Evolutionary conservation across 2,113 vertebrate species (phyloP).

Genomic region (Cnemophilus loriae): DNA sequence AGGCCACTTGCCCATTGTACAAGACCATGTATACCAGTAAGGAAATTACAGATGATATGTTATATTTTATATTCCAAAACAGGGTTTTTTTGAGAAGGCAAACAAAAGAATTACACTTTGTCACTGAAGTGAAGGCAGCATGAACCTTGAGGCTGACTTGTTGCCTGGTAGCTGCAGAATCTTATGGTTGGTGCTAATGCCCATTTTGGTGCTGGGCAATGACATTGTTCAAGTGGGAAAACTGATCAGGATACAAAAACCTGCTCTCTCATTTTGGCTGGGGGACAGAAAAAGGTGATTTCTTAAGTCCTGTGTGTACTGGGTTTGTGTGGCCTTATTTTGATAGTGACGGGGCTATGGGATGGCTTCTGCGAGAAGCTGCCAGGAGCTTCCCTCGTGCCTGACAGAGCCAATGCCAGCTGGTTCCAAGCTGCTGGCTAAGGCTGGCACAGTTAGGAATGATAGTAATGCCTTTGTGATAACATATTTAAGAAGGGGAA

Average conservation of each 20-base stretch:
- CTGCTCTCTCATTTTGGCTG: neutral
- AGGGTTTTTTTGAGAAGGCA: accelerated
- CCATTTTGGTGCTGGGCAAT: neutral
- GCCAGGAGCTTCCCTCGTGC: neutral
- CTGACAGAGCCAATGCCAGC: neutral
- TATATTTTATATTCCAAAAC: neutral
- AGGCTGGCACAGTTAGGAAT: neutral
- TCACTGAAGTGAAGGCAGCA: neutral
- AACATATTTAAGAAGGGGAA: too few relatives aligned
- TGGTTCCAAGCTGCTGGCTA: neutral
- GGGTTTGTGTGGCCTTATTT: neutral
- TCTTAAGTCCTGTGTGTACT: neutral
- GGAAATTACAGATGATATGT: neutral
- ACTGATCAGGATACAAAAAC: neutral
- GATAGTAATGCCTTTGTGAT: neutral
- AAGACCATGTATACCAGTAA: neutral
- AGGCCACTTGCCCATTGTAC: accelerated
- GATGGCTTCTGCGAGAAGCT: neutral
- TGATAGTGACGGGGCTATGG: neutral
- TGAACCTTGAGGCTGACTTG: neutral
- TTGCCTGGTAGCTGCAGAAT: neutral
- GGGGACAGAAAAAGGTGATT: neutral
- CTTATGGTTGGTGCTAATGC: accelerated
- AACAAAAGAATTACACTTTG: neutral
- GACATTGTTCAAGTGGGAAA: neutral